Evolutionary conservation across 2,888 invertebrate species (phyloP), one percentile per base, ranked within the genome.

Genomic region (Himalopsyche japonica): DNA sequence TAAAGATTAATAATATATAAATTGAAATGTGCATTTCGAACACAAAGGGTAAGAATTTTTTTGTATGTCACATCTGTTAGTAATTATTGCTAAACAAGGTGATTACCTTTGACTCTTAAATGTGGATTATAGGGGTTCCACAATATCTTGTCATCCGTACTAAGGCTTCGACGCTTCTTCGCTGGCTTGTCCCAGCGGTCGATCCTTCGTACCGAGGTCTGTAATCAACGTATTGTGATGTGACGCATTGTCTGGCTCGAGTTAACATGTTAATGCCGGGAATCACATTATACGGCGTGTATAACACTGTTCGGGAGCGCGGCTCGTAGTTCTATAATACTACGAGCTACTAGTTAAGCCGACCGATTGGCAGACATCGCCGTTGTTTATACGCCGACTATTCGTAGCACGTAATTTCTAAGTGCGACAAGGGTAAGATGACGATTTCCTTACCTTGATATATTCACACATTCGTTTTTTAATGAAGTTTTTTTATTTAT

Each of bases 201-300:
- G 30, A 20, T 79, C 43, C 30, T 79, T 30, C 47, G 30, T 43
- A 1, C 27, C 79, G n/a, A 43, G 49, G 79, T 47, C 47, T 43
- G 49, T 49, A 79, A 79, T 79, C 79, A 79, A 48, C 30, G 79
- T 20, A 43, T 43, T 49, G 27, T n/a, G 30, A 43, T 49, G 49
- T 30, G 79, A 79, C 43, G 79, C 49, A 79, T 79, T 79, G 79
- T 79, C 48, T 43, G 47, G 79, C 18, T 18, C 7, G 48, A 20
- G 79, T 37, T 79, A 79, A 79, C 79, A 79, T 79, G 49, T 43
- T 49, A 79, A 79, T 79, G 47, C 79, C 47, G 27, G 12, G 37
- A 47, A 24, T 78, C 78, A 37, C 20, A 78, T 47, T 79, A 27
- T 70, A 70, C 70, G 30, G 12, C 24, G 57, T 70, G 70, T 70